Evolutionary conservation across 2,888 invertebrate species (phyloP), one percentile per base, ranked within the genome.

Genomic region (Blera fallax): DNA sequence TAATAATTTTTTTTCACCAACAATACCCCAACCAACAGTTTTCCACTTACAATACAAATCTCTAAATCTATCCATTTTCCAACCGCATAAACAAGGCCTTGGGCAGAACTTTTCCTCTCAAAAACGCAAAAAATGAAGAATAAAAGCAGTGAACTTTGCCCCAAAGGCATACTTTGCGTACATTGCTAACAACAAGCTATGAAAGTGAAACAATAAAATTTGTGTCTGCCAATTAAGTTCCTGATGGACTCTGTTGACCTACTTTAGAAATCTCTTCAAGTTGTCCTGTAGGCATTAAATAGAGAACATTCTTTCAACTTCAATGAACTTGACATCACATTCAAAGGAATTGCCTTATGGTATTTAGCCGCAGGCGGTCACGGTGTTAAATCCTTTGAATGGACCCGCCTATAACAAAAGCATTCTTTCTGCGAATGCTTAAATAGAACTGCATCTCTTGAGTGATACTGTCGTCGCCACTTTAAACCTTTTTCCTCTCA

Each of bases 311-410:
- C 50, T 45, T 70, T 48, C 32, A 64, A 70, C 62, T 77, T 64
- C 62, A 76, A 76, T 76, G 82, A 82, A 82, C 82, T 82, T 82
- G 77, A 76, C 82, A 82, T 69, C 60, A 60, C 65, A 73, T 69
- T 56, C 56, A 50, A 48, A 54, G 69, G 14, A 43, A 65, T 3
- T 24, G 27, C 40, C 29, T 56, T 14, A 10, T 11, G 14, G 37
- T n/a, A 27, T 7, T 8, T 29, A 4, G 10, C 27, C 48, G 0
- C 0, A 8, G 5, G 43, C 21, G 1, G 56, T 52, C 18, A 7
- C 6, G 3, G n/a, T 14, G n/a, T 45, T 24, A 54, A 54, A 52
- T 52, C 11, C n/a, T 32, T 37, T 18, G 16, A 48, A 43, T 1
- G 21, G 29, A 0, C 24, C 14, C 37, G 24, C 3, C 14, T 45